Conservation (phyloP, 2,797 vertebrate genomes). For the Takifugu rubripes region DNA sequence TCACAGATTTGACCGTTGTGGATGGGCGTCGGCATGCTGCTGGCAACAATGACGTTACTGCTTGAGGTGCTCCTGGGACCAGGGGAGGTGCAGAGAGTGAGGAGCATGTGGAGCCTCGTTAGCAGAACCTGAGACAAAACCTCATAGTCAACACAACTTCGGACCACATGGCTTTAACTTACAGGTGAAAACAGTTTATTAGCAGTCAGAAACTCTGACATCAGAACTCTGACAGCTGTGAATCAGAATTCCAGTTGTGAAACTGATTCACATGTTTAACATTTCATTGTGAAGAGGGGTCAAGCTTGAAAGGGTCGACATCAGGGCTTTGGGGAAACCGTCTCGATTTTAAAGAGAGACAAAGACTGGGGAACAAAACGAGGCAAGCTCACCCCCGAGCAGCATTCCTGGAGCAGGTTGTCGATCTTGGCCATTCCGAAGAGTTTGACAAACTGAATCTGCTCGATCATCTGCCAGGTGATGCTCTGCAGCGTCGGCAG, state of each 20-base stretch:
- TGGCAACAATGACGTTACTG: conserved; percentile 92
- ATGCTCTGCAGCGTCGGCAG: no score
- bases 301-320: no score
- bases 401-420: conserved; percentile 98
- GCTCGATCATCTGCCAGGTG: conserved; percentile 99
- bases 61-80: conserved; percentile 97
- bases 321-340: no score
- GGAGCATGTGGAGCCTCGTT: conserved; percentile 90
- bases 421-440: conserved; percentile 99
- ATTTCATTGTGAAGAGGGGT: no score
- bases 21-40: conserved; percentile 87
- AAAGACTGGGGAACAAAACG: neutral
- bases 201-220: no score
- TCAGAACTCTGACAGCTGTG: no score
- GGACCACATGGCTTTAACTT: no score
- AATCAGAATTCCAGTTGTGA: no score
- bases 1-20: no score
- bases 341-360: neutral
- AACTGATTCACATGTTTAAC: no score
- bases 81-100: conserved; percentile 96
- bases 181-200: no score
- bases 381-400: conserved; percentile 84
- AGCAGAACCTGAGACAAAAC: conserved; percentile 81
- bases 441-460: conserved; percentile 98
- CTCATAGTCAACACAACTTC: no score